These are phyloP conservation scores for Sarcophilus harrisii DNA, from an alignment of 2,797 vertebrate species.

Conservation along the genomic window DNA sequence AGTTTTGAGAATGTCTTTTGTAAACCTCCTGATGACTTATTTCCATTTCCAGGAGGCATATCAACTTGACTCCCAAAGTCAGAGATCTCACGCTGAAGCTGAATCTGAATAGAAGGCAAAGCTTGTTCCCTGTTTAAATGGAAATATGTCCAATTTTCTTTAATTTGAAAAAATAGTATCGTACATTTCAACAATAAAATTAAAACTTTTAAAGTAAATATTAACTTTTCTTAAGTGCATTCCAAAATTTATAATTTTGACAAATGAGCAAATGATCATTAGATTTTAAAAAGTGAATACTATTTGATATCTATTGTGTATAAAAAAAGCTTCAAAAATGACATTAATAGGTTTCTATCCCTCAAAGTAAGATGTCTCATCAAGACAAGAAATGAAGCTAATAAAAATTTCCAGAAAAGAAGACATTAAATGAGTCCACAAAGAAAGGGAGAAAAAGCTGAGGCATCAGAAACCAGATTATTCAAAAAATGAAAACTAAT, in stretches of 20 bases:
- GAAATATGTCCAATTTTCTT: neutral
- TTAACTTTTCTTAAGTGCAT: neutral
- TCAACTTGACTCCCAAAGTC: slow-evolving; percentile 92
- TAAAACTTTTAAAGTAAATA: neutral
- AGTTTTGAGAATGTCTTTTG: slow-evolving; percentile 98
- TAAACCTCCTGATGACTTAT: slow-evolving; percentile 93
- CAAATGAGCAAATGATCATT: slow-evolving; percentile 17
- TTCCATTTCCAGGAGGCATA: slow-evolving; percentile 90
- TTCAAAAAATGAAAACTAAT: neutral
- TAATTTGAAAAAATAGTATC: neutral
- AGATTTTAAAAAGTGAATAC: neutral
- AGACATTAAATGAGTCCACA: neutral
- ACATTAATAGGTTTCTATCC: neutral
- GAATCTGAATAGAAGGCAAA: slow-evolving; percentile 97
- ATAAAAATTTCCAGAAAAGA: neutral
- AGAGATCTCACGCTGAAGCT: slow-evolving; percentile 94
- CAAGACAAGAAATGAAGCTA: neutral
- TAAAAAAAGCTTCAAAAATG: slow-evolving; percentile 10
- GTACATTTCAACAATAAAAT: slow-evolving; percentile 35
- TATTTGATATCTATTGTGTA: neutral
- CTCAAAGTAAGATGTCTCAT: neutral
- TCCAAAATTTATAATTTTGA: slow-evolving; percentile 12
- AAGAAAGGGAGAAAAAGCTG: neutral
- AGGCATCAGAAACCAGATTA: neutral
- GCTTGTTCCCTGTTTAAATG: slow-evolving; percentile 91